phyloP scores from a whole-genome alignment of 2,888 invertebrate genomes.

The Cheilosia scutellata region DNA sequence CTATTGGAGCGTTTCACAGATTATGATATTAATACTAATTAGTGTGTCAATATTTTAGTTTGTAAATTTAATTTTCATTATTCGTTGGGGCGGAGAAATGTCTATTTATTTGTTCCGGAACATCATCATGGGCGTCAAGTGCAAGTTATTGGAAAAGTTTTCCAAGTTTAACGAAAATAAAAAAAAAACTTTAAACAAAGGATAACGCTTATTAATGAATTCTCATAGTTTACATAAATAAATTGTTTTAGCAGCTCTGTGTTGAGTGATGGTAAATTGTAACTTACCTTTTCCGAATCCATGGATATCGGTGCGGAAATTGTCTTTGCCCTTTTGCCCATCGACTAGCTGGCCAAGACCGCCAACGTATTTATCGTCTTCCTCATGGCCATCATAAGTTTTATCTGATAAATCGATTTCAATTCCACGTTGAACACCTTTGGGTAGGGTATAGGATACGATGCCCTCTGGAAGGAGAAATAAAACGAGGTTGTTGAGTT shows the following conservation, averaged over 20 bases:
- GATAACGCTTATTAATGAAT: not conserved
- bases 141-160: constrained; percentile 3
- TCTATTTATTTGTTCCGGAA: constrained; percentile 56
- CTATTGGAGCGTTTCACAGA: constrained; percentile 58
- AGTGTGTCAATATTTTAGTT: constrained; percentile 73
- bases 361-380: constrained; percentile 86
- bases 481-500: constrained; percentile 28
- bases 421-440: constrained; percentile 88
- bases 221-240: not conserved
- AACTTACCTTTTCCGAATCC: constrained; percentile 88
- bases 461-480: constrained; percentile 87
- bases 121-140: too few species aligned
- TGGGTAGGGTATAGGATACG: constrained; percentile 91
- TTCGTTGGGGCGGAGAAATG: not conserved
- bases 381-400: constrained; percentile 90
- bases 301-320: constrained; percentile 88
- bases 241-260: not conserved
- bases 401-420: constrained; percentile 91
- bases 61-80: constrained; percentile 68
- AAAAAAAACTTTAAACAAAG: too few species aligned
- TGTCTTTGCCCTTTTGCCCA: constrained; percentile 89
- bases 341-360: constrained; percentile 93
- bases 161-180: not conserved
- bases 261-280: not conserved
- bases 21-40: constrained; percentile 69